Evolutionary conservation across 1,140 invertebrate genomes (phyloP).

Genomic region (Pseudomyrmex pallidus): DNA sequence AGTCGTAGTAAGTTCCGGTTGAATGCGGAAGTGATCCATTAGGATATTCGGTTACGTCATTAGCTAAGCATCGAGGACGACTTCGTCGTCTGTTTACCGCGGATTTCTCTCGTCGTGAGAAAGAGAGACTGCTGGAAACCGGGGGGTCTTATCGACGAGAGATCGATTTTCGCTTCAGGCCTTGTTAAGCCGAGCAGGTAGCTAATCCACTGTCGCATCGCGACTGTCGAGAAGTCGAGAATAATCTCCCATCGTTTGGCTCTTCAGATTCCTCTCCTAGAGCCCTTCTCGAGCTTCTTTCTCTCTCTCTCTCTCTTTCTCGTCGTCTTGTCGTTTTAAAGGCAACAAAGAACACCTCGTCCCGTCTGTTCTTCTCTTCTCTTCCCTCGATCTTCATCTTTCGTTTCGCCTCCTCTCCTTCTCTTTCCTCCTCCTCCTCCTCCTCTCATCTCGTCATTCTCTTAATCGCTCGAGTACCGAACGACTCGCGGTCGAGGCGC

Average conservation of each 20-base stretch:
- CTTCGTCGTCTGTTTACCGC: constrained; percentile 42
- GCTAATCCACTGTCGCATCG: constrained; percentile 68
- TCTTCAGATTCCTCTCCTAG: constrained; percentile 53
- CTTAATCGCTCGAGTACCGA: constrained; percentile 70
- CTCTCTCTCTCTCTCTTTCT: not conserved
- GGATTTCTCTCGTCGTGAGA: constrained; percentile 13
- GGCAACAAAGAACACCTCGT: constrained; percentile 66
- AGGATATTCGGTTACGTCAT: constrained; percentile 31
- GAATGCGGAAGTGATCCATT: constrained; percentile 32
- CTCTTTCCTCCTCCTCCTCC: not conserved
- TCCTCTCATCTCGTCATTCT: not conserved
- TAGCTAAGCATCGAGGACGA: constrained; percentile 44
- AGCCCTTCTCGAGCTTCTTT: not conserved
- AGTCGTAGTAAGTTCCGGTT: constrained; percentile 7
- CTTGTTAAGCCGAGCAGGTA: constrained; percentile 62
- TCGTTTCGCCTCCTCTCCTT: not conserved
- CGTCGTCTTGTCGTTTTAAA: constrained; percentile 51
- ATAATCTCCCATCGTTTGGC: constrained; percentile 70
- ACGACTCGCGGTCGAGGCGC: constrained; percentile 74
- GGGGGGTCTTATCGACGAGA: constrained; percentile 45
- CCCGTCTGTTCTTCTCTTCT: not conserved
- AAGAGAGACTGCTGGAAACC: constrained; percentile 8
- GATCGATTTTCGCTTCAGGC: constrained; percentile 62
- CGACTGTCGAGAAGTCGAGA: constrained; percentile 66
- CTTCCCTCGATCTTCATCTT: not conserved